Conservation (phyloP, 2,113 vertebrate genomes). For the Euleptes europaea region DNA sequence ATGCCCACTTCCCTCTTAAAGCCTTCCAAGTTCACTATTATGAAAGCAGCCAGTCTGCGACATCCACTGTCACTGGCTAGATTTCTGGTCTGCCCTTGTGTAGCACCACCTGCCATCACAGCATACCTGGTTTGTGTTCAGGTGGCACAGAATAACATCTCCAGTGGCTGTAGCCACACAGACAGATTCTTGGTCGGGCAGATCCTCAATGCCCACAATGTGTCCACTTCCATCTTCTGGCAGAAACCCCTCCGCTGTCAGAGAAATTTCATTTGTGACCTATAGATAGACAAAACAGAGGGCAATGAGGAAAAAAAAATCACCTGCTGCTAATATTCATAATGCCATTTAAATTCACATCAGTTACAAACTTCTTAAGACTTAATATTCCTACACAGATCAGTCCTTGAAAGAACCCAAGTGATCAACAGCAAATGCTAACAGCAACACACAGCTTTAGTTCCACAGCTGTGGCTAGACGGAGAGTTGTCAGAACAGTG, state of each 20-base stretch:
- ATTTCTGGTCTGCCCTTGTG: not conserved
- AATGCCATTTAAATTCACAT: not conserved
- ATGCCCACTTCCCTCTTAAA: no score
- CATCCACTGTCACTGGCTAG: not conserved
- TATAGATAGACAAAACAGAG: conserved; percentile 49
- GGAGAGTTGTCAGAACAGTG: not conserved
- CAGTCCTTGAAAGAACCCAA: not conserved
- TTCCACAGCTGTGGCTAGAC: not conserved
- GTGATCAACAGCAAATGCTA: not conserved
- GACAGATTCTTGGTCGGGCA: conserved; percentile 86
- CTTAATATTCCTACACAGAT: not conserved
- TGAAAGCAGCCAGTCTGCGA: not conserved
- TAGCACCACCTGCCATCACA: not conserved
- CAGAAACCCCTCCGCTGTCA: conserved; percentile 82
- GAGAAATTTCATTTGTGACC: conserved; percentile 81
- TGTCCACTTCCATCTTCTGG: conserved; percentile 83
- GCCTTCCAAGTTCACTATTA: no score
- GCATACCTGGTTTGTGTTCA: conserved; percentile 81
- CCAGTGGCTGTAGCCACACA: conserved; percentile 90
- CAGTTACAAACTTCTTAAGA: not conserved
- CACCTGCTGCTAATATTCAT: not conserved
- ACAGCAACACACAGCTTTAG: not conserved
- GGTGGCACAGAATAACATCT: conserved; percentile 87
- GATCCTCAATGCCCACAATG: conserved; percentile 86
- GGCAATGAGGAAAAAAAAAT: not conserved